Conservation (phyloP, 2,113 vertebrate genomes). For the Porphyrio hochstetteri region DNA sequence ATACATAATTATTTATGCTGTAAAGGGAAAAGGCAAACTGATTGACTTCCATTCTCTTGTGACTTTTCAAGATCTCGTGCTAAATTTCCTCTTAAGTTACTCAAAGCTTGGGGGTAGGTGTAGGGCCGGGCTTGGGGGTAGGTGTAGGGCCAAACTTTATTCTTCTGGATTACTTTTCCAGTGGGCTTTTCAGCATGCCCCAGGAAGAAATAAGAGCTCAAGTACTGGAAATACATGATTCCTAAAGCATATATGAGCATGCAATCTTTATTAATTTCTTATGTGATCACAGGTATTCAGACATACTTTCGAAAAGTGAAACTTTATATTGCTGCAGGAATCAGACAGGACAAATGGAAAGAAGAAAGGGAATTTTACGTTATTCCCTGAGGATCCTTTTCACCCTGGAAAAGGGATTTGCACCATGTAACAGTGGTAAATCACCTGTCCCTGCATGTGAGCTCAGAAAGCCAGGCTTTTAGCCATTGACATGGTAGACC, state of each 20-base stretch:
- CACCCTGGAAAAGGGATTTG: slow-evolving; percentile 16
- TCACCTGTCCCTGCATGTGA: slow-evolving; percentile 2
- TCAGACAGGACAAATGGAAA: not conserved
- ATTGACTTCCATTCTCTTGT: not conserved
- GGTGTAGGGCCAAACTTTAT: not conserved
- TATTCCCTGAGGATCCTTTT: not conserved
- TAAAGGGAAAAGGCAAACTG: not conserved
- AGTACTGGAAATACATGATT: not conserved
- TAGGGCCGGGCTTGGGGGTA: too few relatives aligned
- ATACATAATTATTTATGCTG: not conserved
- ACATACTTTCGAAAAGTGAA: not conserved
- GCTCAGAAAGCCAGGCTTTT: not conserved
- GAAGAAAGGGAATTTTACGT: not conserved
- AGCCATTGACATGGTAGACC: not conserved
- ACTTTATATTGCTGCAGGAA: not conserved
- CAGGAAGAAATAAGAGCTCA: not conserved
- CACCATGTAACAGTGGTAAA: not conserved
- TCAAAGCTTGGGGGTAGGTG: not conserved
- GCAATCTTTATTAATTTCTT: not conserved
- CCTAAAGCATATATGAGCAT: not conserved
- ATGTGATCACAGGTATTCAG: not conserved
- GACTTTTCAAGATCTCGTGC: not conserved
- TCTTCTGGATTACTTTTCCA: not conserved
- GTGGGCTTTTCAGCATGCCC: not conserved
- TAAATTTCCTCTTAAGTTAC: not conserved